Base-by-base conservation (phyloP, 2,888 invertebrate species). In the Nymphalis c-album region DNA sequence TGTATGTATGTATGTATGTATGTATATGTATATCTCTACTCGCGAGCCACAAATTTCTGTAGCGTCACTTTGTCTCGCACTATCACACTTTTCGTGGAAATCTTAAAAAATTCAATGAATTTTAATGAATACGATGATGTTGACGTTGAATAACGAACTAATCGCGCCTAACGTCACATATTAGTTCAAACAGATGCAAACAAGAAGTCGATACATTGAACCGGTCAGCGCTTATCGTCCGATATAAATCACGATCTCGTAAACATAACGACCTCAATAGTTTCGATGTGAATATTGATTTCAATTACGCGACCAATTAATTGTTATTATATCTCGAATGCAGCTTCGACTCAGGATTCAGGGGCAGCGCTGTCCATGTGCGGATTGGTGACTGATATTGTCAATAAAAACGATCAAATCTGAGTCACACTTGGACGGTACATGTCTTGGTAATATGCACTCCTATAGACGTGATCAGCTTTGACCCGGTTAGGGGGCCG, bases 131-230 rank as follows among this genome's bases (percentile, higher is more conserved):
- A 26, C n/a, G 31, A 55, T n/a, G 31, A 55, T n/a, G 31, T 31
- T 18, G n/a, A 7, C 8, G 31, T 31, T 18, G n/a, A 17, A 22
- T 55, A 55, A 31, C n/a, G 31, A 55, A 35, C n/a, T 31, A 31
- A 8, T 26, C 4, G 55, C 31, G 0, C 1, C 48, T 8, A 16
- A 18, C 50, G 50, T 51, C 51, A 4, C 53, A 53, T 53, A 53
- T 53, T 58, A 46, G 58, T 51, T 31, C 62, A 47, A 60, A 66
- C 55, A 61, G 35, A 55, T 61, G 47, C 55, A 35, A 60, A 47
- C 40, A 5, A 31, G 47, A 66, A 48, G 26, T 31, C 31, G 48
- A 60, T 61, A 66, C 40, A 45, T 59, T 26, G 18, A 22, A 16
- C 8, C 57, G 35, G 57, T n/a, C 40, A 17, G 31, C 53, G 22